phyloP scores from a whole-genome alignment of 1,140 invertebrate species.

The Coptotermes formosanus region DNA sequence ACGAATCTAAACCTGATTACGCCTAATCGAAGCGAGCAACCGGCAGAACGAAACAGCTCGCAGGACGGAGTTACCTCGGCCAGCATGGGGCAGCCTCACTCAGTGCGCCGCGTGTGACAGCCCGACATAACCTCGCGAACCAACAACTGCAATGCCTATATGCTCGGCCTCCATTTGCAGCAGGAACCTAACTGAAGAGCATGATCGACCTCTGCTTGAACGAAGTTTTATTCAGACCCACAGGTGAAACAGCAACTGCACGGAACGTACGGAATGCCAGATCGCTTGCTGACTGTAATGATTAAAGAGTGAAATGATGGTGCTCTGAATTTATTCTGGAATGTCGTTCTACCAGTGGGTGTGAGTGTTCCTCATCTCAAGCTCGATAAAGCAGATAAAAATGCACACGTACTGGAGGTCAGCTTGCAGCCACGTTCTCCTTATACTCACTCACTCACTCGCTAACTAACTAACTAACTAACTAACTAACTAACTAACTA shows the following conservation, averaged over 20 bases:
- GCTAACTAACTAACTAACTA: too few species aligned
- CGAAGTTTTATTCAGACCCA: neutral
- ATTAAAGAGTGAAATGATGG: neutral
- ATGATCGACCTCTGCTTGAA: neutral
- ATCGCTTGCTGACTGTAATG: neutral
- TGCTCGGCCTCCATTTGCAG: neutral
- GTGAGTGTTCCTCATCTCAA: neutral
- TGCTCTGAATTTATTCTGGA: constrained; percentile 18
- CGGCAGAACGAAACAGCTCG: too few species aligned
- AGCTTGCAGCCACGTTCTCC: neutral
- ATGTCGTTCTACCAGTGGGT: neutral
- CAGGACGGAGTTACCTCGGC: too few species aligned
- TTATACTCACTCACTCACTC: too few species aligned
- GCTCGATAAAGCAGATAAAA: neutral
- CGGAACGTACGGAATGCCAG: neutral
- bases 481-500: too few species aligned
- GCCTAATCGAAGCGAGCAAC: too few species aligned
- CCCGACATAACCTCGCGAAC: too few species aligned
- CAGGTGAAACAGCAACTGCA: constrained; percentile 10
- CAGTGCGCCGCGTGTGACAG: too few species aligned
- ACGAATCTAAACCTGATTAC: too few species aligned
- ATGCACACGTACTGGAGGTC: neutral
- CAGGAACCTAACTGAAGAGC: neutral
- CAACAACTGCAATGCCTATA: neutral
- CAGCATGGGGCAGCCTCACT: too few species aligned